Conservation (phyloP, 37 sponge, comb jelly and placozoan genomes). For the Haliclona indistincta region DNA sequence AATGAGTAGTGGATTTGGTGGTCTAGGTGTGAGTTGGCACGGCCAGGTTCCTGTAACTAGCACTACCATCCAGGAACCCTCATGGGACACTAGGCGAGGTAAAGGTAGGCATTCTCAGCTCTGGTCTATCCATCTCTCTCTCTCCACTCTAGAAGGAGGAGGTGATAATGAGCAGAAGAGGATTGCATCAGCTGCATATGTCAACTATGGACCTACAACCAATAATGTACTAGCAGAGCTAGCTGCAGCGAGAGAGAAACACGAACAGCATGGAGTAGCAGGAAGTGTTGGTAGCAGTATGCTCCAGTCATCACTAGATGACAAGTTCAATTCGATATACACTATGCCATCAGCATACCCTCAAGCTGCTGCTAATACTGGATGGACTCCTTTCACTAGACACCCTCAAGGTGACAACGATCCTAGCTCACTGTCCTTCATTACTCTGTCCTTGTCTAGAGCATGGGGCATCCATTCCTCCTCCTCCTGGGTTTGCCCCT, state of each 20-base stretch:
- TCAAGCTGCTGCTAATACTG: background rate
- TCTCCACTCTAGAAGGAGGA: slow-evolving; percentile 10
- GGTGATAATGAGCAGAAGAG: slow-evolving; percentile 17
- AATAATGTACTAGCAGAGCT: background rate
- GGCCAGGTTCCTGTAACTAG: slow-evolving; percentile 7
- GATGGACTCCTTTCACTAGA: too few relatives aligned
- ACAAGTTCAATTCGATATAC: background rate
- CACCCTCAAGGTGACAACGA: too few relatives aligned
- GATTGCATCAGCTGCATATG: slow-evolving; percentile 30
- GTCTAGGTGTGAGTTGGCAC: slow-evolving; percentile 62
- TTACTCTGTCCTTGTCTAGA: too few relatives aligned
- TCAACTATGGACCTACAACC: slow-evolving; percentile 42
- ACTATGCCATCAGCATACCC: too few relatives aligned
- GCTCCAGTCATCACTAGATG: slow-evolving; percentile 2
- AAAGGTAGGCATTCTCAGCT: background rate
- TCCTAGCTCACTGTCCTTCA: too few relatives aligned
- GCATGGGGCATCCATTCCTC: too few relatives aligned
- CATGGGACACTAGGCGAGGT: slow-evolving; percentile 6
- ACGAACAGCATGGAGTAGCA: too few relatives aligned
- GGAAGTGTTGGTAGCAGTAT: too few relatives aligned
- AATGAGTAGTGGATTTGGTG: slow-evolving; percentile 55
- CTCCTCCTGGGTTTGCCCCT: background rate
- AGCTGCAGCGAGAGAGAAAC: background rate
- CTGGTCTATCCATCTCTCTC: background rate
- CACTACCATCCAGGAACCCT: too few relatives aligned